phyloP scores from a whole-genome alignment of 2,113 vertebrate genomes.

The Hirundichthys speculiger region DNA sequence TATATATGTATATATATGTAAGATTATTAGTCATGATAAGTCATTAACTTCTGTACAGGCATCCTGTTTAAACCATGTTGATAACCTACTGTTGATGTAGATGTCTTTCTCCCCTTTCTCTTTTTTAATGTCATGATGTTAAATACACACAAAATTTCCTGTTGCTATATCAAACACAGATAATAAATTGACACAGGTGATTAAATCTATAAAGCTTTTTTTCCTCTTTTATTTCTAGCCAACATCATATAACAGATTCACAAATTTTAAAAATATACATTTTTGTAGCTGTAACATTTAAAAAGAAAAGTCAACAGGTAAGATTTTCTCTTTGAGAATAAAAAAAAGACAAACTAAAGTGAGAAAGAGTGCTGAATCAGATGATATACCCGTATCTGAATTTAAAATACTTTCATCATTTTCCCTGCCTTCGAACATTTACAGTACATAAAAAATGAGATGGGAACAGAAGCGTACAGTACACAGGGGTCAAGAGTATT shows the following conservation, averaged over 20 bases:
- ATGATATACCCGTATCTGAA: conserved; percentile 85
- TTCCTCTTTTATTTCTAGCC: conserved; percentile 82
- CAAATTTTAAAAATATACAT: conserved; percentile 87
- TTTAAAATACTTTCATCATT: conserved; percentile 81
- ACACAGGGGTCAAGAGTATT: conserved; percentile 75
- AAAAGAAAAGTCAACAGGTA: conserved; percentile 79
- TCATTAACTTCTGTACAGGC: not conserved
- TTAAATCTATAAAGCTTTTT: conserved; percentile 83
- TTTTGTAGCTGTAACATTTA: conserved; percentile 86
- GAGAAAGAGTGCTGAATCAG: conserved; percentile 84
- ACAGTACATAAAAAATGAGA: conserved; percentile 76
- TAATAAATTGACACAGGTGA: conserved; percentile 63
- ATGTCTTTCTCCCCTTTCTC: not conserved
- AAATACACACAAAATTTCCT: conserved; percentile 4
- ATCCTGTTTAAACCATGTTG: conserved; percentile 7
- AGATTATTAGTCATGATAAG: no score
- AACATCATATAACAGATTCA: conserved; percentile 85
- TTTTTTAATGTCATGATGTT: not conserved
- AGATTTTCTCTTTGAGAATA: conserved; percentile 64
- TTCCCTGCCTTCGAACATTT: conserved; percentile 78
- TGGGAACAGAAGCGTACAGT: conserved; percentile 73
- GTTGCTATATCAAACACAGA: conserved; percentile 1
- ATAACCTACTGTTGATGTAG: conserved; percentile 2
- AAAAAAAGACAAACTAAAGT: conserved; percentile 76
- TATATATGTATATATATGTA: conserved; percentile 2